Percentiles rank a stretch among this genome's conserved stretches.
Conservation (phyloP, 2,797 vertebrate species). For the Serranus cabrilla region DNA sequence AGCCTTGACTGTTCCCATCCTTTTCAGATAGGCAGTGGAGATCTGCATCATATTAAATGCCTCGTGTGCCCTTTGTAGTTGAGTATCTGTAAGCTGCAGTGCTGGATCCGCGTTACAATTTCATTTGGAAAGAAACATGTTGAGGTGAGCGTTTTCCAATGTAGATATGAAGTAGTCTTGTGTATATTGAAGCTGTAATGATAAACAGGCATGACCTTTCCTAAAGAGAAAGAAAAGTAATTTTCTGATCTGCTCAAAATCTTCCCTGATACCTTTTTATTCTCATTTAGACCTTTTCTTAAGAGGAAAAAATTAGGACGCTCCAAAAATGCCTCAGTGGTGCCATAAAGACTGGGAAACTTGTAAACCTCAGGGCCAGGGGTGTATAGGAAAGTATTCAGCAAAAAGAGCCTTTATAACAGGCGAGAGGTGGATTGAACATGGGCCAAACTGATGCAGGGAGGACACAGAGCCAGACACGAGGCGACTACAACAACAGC, state of each 20-base stretch:
- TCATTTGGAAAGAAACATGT: conserved; percentile 40
- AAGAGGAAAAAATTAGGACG: conserved; percentile 26
- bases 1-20: conserved; percentile 53
- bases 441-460: conserved; percentile 53
- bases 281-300: conserved; percentile 44
- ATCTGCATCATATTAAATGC: conserved; percentile 66
- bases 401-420: conserved; percentile 59
- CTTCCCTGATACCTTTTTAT: conserved; percentile 29
- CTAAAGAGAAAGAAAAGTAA: neutral
- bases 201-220: conserved; percentile 23
- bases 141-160: conserved; percentile 25
- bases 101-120: conserved; percentile 36
- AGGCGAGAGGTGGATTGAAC: conserved; percentile 44
- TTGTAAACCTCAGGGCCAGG: conserved; percentile 62
- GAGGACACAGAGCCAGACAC: conserved; percentile 44
- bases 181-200: conserved; percentile 19
- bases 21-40: conserved; percentile 48
- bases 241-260: conserved; percentile 23
- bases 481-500: conserved; percentile 7
- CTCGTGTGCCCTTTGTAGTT: conserved; percentile 56
- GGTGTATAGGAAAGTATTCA: conserved; percentile 69
- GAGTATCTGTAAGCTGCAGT: conserved; percentile 43
- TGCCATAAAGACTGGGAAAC: conserved; percentile 65
- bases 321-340: conserved; percentile 57
- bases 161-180: conserved; percentile 24